Evolutionary conservation across 2,888 invertebrate genomes (phyloP), one percentile per base, ranked within the genome.

Genomic region (Notodonta ziczac): DNA sequence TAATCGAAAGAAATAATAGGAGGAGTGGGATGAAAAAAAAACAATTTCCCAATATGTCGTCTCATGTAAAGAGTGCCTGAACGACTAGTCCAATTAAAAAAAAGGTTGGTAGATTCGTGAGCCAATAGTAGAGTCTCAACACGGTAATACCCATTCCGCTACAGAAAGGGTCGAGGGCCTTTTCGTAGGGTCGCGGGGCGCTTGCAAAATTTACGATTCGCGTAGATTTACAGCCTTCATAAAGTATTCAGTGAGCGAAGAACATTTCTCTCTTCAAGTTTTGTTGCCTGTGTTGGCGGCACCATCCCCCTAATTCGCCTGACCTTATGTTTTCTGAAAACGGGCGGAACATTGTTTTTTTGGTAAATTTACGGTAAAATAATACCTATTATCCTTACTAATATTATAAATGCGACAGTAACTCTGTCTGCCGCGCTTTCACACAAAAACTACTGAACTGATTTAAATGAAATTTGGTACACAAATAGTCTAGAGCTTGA

Each of bases 151-250:
- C 82, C 81, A 84, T 86, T 84, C 73, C 75, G 69, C 68, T 65
- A 60, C 72, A 66, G 75, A 82, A 81, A 85, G 86, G 87, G 83
- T 78, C 81, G 73, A 70, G 74, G 78, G 80, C 83, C 79, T 83
- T 82, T 75, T 81, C 79, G 74, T 63, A 74, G 83, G 85, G 83
- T 82, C 82, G 76, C 59, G 59, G 78, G 75, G 76, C 71, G 73
- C 74, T 71, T 82, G 80, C 83, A 82, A 88, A 90, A 90, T 90
- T 90, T 90, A 91, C 89, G 89, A 86, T 85, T 85, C 76, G 74
- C 69, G 82, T 83, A 87, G 88, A 90, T 91, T 91, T 90, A 91
- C 87, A 82, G 73, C 84, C 77, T 78, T 85, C 88, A 89, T 90
- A 90, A 91, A 90, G 86, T 84, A 90, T 91, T 90, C 89, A 90